Percentiles rank a stretch among this genome's conserved stretches.
These are phyloP conservation scores for Latheticus oryzae DNA, from an alignment of 2,888 invertebrate species.

Conservation along the genomic window DNA sequence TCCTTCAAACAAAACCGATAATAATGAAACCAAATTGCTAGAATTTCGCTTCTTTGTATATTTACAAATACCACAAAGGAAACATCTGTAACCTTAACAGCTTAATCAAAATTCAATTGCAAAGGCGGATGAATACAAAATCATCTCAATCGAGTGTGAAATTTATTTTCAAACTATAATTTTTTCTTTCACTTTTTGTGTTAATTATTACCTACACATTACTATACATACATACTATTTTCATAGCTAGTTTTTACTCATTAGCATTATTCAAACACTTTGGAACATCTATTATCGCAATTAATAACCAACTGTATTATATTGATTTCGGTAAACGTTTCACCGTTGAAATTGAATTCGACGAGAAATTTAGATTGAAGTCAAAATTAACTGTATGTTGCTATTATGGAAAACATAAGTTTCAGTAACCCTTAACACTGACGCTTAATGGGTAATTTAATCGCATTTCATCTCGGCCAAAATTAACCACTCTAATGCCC, in stretches of 20 bases:
- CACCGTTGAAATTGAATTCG: conserved; percentile 5
- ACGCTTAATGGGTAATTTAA: conserved; percentile 22
- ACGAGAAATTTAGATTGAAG: conserved; percentile 4
- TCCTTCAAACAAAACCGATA: conserved; percentile 22
- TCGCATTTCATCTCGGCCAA: conserved; percentile 10
- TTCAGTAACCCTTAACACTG: conserved; percentile 17
- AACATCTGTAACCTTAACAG: conserved; percentile 24
- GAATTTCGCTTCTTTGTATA: conserved; percentile 23
- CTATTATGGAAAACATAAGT: conserved; percentile 21
- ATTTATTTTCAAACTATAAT: too few relatives aligned
- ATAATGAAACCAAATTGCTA: conserved; percentile 23
- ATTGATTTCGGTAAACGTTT: too few relatives aligned
- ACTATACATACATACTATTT: conserved; percentile 7
- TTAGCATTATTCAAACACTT: too few relatives aligned
- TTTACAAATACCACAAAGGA: conserved; percentile 26
- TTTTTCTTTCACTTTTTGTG: too few relatives aligned
- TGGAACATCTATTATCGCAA: too few relatives aligned
- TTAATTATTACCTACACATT: conserved; percentile 7
- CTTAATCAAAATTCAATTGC: conserved; percentile 24
- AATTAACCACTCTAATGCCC: conserved; percentile 18
- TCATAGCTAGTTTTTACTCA: conserved; percentile 7
- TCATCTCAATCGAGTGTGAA: too few relatives aligned
- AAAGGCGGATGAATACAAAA: conserved; percentile 3
- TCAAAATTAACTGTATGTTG: conserved; percentile 2
- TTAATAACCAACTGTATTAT: too few relatives aligned